Conservation (phyloP, 1,140 invertebrate species). For the Cotesia glomerata region DNA sequence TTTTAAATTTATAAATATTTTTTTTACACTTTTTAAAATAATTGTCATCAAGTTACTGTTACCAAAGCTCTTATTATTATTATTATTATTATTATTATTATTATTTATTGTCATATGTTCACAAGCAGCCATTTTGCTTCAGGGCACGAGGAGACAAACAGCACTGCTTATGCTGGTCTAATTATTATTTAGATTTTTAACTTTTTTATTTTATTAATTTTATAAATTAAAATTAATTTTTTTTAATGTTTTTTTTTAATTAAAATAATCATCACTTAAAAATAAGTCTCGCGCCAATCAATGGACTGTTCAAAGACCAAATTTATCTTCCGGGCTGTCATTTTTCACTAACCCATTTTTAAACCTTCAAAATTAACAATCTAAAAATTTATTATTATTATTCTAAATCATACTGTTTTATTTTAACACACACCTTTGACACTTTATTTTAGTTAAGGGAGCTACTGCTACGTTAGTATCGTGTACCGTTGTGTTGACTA, state of each 20-base stretch:
- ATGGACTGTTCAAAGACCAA: not conserved
- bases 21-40: no score
- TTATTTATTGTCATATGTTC: slow-evolving; percentile 60
- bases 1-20: no score
- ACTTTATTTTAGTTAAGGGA: not conserved
- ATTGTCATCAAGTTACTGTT: no score
- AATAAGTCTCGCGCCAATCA: not conserved
- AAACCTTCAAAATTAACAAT: not conserved
- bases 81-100: no score
- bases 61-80: no score
- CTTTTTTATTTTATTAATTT: not conserved
- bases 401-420: not conserved
- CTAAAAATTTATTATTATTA: not conserved
- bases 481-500: slow-evolving; percentile 40
- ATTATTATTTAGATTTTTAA: not conserved
- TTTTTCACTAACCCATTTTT: not conserved
- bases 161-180: not conserved
- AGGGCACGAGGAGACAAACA: slow-evolving; percentile 19
- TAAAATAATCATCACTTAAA: no score
- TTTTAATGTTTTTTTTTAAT: no score
- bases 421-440: not conserved
- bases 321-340: not conserved
- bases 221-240: no score
- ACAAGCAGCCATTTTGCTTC: slow-evolving; percentile 53
- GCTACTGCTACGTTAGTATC: not conserved